Conservation (phyloP, 2,888 invertebrate genomes). For the Macroteleia sp. region DNA sequence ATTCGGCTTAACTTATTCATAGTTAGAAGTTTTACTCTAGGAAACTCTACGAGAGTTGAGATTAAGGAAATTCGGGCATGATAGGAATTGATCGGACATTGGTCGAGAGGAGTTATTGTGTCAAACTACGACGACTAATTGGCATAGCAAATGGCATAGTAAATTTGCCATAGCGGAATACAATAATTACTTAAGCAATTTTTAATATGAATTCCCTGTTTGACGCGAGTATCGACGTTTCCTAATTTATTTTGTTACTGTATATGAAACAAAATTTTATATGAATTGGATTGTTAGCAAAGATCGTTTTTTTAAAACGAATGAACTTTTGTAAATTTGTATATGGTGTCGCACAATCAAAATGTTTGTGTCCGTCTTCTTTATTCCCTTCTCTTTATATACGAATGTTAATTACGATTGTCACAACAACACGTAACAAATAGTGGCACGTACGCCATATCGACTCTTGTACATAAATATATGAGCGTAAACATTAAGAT, state of each 20-base stretch:
- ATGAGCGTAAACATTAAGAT: conserved; percentile 58
- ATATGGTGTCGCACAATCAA: conserved; percentile 20
- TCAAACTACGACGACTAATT: too few species aligned
- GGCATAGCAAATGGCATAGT: too few species aligned
- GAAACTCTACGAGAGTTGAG: conserved; percentile 17
- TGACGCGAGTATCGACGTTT: too few species aligned
- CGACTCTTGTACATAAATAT: conserved; percentile 72
- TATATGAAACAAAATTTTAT: too few species aligned
- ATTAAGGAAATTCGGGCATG: conserved; percentile 54
- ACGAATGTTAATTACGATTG: conserved; percentile 46
- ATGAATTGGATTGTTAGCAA: too few species aligned
- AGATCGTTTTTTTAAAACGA: neutral
- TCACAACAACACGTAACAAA: conserved; percentile 54
- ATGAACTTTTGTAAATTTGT: conserved; percentile 42
- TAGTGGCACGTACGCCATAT: conserved; percentile 55
- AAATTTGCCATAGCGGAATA: too few species aligned
- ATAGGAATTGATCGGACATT: conserved; percentile 41
- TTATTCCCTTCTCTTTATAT: conserved; percentile 48
- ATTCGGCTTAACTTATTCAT: conserved; percentile 23
- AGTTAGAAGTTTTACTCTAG: conserved; percentile 1
- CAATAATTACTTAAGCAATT: too few species aligned
- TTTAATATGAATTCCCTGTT: too few species aligned
- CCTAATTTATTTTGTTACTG: too few species aligned
- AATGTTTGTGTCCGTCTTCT: conserved; percentile 48
- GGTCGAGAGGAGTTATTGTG: conserved; percentile 40